These are phyloP conservation scores for Nibea coibor DNA, from an alignment of 2,113 vertebrate genomes.

Conservation along the genomic window DNA sequence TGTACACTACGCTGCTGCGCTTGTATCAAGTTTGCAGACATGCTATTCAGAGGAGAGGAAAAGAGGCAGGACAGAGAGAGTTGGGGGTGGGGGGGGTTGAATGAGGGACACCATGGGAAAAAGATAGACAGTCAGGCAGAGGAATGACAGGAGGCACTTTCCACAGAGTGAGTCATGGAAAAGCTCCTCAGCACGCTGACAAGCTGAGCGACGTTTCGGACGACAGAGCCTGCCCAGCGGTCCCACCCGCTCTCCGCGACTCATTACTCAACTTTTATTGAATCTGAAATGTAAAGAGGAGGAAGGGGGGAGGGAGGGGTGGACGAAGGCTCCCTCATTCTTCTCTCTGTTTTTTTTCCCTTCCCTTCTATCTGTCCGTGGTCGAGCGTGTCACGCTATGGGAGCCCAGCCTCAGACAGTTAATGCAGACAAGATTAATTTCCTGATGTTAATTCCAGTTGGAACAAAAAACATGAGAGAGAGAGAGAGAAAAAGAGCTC, in stretches of 20 bases:
- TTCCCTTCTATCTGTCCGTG: conserved; percentile 50
- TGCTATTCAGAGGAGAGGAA: conserved; percentile 18
- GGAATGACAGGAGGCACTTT: conserved; percentile 70
- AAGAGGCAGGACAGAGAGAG: conserved; percentile 24
- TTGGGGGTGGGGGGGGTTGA: conserved; percentile 27
- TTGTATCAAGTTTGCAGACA: conserved; percentile 46
- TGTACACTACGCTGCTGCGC: conserved; percentile 36
- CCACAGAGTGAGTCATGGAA: conserved; percentile 74
- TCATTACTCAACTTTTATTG: conserved; percentile 77
- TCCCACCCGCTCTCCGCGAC: conserved; percentile 60
- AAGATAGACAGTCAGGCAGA: conserved; percentile 40
- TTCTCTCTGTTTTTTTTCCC: conserved; percentile 19
- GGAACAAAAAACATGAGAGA: conserved; percentile 46
- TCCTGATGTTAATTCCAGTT: conserved; percentile 78
- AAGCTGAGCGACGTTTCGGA: conserved; percentile 30
- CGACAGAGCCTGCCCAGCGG: conserved; percentile 33
- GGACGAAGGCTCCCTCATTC: conserved; percentile 34
- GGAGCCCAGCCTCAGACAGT: conserved; percentile 70
- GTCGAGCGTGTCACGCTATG: conserved; percentile 67
- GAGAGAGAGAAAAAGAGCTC: conserved; percentile 26
- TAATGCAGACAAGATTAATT: conserved; percentile 79
- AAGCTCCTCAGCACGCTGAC: conserved; percentile 52
- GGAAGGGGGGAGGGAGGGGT: neutral
- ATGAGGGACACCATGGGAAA: conserved; percentile 40
- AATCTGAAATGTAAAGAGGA: conserved; percentile 66